phyloP scores from a whole-genome alignment of 2,797 vertebrate genomes.

The Crypturellus tataupa region DNA sequence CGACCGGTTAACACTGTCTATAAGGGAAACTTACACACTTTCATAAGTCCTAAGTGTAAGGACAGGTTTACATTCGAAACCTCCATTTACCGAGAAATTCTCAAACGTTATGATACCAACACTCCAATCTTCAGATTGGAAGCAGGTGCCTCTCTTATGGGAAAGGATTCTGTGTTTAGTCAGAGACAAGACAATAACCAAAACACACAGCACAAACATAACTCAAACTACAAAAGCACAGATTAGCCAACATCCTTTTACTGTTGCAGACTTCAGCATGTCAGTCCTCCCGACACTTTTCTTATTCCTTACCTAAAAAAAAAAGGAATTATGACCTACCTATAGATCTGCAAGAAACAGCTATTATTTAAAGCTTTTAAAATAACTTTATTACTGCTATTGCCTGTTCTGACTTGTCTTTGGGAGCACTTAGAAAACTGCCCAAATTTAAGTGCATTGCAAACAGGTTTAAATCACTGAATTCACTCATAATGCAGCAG shows the following conservation, averaged over 20 bases:
- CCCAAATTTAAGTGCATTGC: not conserved
- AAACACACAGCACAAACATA: not conserved
- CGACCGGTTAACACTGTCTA: not conserved
- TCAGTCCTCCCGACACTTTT: not conserved
- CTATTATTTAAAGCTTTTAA: not conserved
- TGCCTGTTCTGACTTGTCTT: not conserved
- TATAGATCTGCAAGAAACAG: not conserved
- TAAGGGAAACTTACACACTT: not conserved
- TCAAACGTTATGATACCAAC: not conserved
- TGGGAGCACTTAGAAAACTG: not conserved
- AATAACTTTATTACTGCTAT: not conserved
- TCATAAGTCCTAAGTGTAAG: not conserved
- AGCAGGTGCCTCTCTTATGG: not conserved
- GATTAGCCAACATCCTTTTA: not conserved
- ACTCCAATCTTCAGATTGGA: not conserved
- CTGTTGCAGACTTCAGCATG: not conserved
- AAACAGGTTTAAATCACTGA: not conserved
- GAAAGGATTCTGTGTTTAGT: not conserved
- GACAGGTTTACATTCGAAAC: not conserved
- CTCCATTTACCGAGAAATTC: not conserved
- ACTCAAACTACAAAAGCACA: not conserved
- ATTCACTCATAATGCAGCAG: not conserved
- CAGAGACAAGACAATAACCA: not conserved
- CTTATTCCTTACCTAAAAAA: not conserved
- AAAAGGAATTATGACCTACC: not conserved